Evolutionary conservation across 2,797 vertebrate species (phyloP).

Genomic region (Delichon dasypus): DNA sequence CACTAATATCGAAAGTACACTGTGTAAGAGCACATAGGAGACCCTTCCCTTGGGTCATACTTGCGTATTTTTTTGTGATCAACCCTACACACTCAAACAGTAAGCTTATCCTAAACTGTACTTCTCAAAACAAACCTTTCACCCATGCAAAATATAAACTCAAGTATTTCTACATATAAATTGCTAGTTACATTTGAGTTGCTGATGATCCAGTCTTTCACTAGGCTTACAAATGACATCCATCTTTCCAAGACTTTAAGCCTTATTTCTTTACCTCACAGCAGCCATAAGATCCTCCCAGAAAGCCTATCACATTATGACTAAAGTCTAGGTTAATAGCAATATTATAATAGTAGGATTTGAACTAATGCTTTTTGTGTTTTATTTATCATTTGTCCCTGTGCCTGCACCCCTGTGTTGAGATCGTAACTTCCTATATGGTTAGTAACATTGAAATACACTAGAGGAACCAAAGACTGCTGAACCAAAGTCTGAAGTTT

Average conservation of each 20-base stretch:
- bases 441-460: not conserved
- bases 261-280: not conserved
- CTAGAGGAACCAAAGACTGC: not conserved
- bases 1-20: not conserved
- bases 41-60: not conserved
- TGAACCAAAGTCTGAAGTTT: not conserved
- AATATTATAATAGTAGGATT: not conserved
- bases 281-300: not conserved
- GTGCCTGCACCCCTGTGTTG: not conserved
- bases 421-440: not conserved
- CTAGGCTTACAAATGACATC: not conserved
- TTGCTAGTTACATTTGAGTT: not conserved
- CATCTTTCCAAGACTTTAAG: not conserved
- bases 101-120: not conserved
- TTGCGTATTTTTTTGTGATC: not conserved
- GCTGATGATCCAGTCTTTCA: not conserved
- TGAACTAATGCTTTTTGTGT: not conserved
- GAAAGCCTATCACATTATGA: not conserved
- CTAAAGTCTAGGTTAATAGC: not conserved
- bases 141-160: not conserved
- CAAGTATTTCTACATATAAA: not conserved
- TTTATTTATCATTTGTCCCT: not conserved
- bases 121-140: not conserved
- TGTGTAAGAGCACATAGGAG: not conserved
- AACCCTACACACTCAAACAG: not conserved